A percentile compares a stretch with the other conserved stretches of the same genome.
Conservation (phyloP, 2,797 vertebrate genomes). For the Heteromormyrus szaboi region DNA sequence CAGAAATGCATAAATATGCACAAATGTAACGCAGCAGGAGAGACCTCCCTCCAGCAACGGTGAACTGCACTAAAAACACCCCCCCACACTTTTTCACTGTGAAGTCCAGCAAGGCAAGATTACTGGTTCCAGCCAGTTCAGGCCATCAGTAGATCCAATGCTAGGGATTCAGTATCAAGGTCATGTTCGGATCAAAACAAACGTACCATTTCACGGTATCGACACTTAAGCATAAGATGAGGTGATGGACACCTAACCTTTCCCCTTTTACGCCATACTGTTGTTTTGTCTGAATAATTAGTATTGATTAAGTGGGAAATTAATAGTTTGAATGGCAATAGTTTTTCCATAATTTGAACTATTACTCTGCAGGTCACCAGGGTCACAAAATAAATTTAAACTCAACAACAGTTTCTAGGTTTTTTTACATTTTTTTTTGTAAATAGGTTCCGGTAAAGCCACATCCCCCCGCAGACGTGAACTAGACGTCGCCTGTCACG, state of each 20-base stretch:
- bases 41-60: neutral
- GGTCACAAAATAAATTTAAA: neutral
- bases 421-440: neutral
- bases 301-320: neutral
- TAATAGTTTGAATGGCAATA: neutral
- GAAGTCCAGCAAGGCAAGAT: neutral
- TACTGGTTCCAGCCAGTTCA: neutral
- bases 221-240: too few relatives aligned
- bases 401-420: neutral
- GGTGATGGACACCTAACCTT: neutral
- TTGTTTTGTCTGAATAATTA: neutral
- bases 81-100: neutral
- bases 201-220: neutral
- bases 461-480: too few relatives aligned
- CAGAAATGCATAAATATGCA: constrained; percentile 2
- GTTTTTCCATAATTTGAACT: neutral
- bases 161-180: too few relatives aligned
- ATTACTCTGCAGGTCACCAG: neutral
- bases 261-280: neutral
- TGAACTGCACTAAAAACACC: neutral
- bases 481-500: neutral
- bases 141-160: neutral
- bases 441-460: neutral
- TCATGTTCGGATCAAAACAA: neutral
- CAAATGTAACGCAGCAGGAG: neutral